Conservation (phyloP, 2,113 vertebrate genomes). For the Nothobranchius kuhntae region DNA sequence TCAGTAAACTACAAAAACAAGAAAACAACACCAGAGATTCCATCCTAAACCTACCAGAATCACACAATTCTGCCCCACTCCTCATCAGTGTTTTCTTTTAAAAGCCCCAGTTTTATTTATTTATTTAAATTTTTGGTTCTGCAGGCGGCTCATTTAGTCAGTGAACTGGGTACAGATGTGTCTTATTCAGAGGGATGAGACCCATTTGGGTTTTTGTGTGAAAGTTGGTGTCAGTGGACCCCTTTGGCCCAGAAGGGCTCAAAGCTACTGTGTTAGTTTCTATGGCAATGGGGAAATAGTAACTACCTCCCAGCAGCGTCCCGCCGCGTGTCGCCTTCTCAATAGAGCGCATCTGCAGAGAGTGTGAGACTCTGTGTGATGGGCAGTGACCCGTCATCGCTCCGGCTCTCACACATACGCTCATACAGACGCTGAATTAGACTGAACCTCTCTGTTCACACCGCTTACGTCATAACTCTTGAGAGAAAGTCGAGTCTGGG, state of each 20-base stretch:
- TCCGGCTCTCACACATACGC: conserved; percentile 70
- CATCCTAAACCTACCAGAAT: neutral
- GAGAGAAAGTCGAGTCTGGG: conserved; percentile 53
- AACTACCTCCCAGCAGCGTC: conserved; percentile 91
- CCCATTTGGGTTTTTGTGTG: conserved; percentile 85
- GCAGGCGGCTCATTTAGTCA: conserved; percentile 86
- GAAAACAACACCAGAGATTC: neutral
- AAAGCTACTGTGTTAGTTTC: conserved; percentile 94
- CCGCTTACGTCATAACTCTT: conserved; percentile 65
- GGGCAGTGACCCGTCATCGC: conserved; percentile 97
- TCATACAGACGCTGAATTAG: conserved; percentile 62
- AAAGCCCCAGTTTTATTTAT: conserved; percentile 56
- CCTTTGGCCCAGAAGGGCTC: conserved; percentile 80
- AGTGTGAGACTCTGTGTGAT: conserved; percentile 90
- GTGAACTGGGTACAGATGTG: conserved; percentile 91
- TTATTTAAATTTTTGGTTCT: conserved; percentile 61
- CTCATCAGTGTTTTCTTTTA: conserved; percentile 27
- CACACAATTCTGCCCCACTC: neutral
- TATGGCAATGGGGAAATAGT: conserved; percentile 93
- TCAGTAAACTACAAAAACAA: neutral
- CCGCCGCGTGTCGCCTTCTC: conserved; percentile 92
- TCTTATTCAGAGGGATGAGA: conserved; percentile 89
- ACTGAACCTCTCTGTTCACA: conserved; percentile 76
- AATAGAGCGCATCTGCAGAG: conserved; percentile 99
- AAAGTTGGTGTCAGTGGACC: conserved; percentile 87